phyloP scores from a whole-genome alignment of 2,113 vertebrate species.

The Conger conger region DNA sequence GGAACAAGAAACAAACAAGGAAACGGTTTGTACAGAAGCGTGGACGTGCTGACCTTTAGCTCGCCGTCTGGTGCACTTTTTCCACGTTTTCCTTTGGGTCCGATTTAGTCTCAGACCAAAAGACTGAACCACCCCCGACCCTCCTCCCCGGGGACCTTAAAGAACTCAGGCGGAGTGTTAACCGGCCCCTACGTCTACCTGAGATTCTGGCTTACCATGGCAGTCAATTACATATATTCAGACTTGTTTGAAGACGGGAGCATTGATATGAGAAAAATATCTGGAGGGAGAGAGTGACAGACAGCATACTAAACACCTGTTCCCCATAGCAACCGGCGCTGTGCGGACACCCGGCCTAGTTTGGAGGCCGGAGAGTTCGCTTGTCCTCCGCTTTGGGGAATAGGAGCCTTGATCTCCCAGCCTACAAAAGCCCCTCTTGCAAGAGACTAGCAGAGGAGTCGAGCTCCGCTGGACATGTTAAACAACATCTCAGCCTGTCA shows the following conservation, averaged over 20 bases:
- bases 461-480: neutral
- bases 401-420: neutral
- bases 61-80: neutral
- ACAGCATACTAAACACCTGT: neutral
- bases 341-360: neutral
- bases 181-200: neutral
- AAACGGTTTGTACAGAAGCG: neutral
- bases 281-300: neutral
- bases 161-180: neutral
- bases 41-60: neutral
- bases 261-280: neutral
- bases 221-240: conserved; percentile 15
- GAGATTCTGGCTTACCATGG: neutral
- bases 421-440: neutral
- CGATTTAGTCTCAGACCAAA: neutral
- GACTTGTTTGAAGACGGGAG: neutral
- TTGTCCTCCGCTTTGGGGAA: neutral
- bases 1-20: neutral
- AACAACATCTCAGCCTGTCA: neutral
- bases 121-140: neutral
- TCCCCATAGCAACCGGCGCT: neutral
- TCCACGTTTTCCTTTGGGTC: neutral
- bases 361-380: neutral
- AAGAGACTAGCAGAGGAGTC: neutral
- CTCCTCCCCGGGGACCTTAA: neutral